Conservation (phyloP, 1,140 invertebrate genomes). For the Hyles vespertilio region DNA sequence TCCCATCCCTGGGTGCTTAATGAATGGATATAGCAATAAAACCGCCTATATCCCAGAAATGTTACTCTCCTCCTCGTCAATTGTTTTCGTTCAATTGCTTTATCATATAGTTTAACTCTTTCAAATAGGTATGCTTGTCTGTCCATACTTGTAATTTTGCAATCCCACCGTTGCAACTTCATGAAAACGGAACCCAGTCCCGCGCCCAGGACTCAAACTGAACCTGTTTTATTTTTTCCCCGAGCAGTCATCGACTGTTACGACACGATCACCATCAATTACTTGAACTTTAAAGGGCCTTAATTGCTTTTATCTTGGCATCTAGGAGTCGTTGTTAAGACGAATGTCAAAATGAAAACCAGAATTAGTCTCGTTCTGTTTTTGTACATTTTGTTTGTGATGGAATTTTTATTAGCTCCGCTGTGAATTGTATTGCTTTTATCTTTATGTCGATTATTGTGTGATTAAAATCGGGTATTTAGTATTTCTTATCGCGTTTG, state of each 20-base stretch:
- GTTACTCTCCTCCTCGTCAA: no score
- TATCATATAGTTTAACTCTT: no score
- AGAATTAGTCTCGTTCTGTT: constrained; percentile 14
- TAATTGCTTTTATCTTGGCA: constrained; percentile 48
- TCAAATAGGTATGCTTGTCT: no score
- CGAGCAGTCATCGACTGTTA: constrained; percentile 26
- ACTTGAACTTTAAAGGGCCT: constrained; percentile 28
- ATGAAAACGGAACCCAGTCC: no score
- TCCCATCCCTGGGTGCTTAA: no score
- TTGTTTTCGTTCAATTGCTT: no score
- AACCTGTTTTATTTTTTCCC: constrained; percentile 21
- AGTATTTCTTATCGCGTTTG: no score
- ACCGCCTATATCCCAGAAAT: background rate
- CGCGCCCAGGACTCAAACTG: no score
- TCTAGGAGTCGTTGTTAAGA: constrained; percentile 26
- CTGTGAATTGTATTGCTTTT: constrained; percentile 4
- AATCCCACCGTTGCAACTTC: no score
- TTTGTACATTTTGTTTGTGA: constrained; percentile 12
- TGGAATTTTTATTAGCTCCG: constrained; percentile 6
- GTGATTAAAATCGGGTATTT: no score
- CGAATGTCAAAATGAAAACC: constrained; percentile 23
- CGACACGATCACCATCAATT: constrained; percentile 34
- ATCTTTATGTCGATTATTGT: no score
- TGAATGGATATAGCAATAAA: background rate
- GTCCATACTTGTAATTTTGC: no score